Evolutionary conservation across 2,797 vertebrate species (phyloP).

Genomic region (Spondyliosoma cantharus): DNA sequence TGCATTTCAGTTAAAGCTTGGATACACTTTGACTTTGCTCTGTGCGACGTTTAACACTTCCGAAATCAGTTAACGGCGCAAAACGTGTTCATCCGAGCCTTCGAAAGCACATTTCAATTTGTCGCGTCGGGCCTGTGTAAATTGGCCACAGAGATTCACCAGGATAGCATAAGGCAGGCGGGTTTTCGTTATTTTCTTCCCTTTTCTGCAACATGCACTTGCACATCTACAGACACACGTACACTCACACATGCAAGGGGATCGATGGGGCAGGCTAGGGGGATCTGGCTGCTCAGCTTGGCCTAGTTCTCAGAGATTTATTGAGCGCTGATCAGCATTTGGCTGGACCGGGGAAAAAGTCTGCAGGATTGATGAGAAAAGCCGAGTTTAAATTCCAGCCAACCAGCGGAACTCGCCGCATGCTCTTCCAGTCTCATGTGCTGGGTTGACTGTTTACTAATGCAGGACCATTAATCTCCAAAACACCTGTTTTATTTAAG

Average conservation of each 20-base stretch:
- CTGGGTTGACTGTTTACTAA: constrained; percentile 59
- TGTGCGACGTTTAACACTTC: not conserved
- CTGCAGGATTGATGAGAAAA: constrained; percentile 80
- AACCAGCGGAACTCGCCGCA: constrained; percentile 57
- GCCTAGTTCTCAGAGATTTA: constrained; percentile 84
- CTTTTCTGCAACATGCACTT: constrained; percentile 17
- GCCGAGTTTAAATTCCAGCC: constrained; percentile 73
- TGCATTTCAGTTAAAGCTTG: constrained; percentile 14
- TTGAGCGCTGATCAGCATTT: constrained; percentile 80
- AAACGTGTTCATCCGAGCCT: not conserved
- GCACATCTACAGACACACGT: constrained; percentile 46
- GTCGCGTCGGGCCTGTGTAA: constrained; percentile 10
- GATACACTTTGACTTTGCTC: not conserved
- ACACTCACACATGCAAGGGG: constrained; percentile 36
- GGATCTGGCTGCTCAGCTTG: constrained; percentile 74
- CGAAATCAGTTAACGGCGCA: not conserved
- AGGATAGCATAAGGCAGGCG: constrained; percentile 44
- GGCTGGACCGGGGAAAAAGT: constrained; percentile 71
- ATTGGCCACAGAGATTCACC: constrained; percentile 51
- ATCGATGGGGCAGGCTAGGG: constrained; percentile 70
- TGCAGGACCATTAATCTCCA: constrained; percentile 52
- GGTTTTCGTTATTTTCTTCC: not conserved
- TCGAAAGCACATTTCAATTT: constrained; percentile 23
- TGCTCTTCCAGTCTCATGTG: constrained; percentile 62
- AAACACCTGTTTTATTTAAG: constrained; percentile 30